Evolutionary conservation across 2,113 vertebrate species (phyloP).

Genomic region (Lagopus muta): DNA sequence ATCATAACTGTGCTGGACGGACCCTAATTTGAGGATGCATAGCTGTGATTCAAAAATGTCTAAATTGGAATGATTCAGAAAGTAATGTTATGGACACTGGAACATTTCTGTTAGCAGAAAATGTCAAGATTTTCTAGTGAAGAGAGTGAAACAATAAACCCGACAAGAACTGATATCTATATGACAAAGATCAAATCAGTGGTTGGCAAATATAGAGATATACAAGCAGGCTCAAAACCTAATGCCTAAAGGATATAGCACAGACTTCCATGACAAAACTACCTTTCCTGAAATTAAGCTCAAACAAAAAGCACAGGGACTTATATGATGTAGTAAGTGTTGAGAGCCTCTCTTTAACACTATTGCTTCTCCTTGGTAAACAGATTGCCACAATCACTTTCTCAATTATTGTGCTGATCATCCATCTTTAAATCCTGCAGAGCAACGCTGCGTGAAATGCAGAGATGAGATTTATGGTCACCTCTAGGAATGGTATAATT

Average conservation of each 20-base stretch:
- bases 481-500: neutral
- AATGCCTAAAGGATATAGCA: accelerated
- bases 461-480: neutral
- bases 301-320: accelerated
- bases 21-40: neutral
- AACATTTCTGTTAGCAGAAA: neutral
- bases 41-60: neutral
- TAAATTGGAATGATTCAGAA: neutral
- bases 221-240: neutral
- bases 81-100: neutral
- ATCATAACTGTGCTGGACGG: neutral
- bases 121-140: neutral
- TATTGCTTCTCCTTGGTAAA: neutral
- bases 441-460: neutral
- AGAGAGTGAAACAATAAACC: neutral
- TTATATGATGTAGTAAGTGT: neutral
- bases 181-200: neutral
- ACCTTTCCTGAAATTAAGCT: neutral
- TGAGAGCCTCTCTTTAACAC: neutral
- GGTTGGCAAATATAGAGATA: neutral
- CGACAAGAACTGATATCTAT: neutral
- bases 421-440: neutral
- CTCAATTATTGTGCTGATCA: neutral
- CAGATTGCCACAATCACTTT: accelerated
- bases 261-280: neutral